These are phyloP conservation scores for Lucinisca nassula DNA, from an alignment of 2,888 invertebrate species.

Conservation along the genomic window DNA sequence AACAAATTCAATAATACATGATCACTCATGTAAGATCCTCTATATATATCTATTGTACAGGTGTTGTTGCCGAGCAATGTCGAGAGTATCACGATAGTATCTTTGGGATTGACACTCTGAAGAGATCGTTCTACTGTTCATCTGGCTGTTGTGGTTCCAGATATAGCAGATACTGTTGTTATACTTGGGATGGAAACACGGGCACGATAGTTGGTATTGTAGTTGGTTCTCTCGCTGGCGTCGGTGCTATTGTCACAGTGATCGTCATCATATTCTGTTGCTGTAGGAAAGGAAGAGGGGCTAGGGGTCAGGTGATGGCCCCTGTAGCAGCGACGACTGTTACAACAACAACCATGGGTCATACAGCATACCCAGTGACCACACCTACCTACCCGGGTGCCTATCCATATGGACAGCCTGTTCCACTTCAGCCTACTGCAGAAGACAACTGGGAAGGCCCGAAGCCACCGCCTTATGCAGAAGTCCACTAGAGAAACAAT, in stretches of 20 bases:
- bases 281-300: conserved; percentile 30
- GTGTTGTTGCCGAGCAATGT: no score
- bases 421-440: not conserved
- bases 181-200: not conserved
- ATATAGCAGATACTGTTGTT: not conserved
- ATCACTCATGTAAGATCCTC: no score
- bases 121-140: no score
- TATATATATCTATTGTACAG: no score
- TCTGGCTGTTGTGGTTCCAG: not conserved
- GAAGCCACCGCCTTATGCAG: not conserved
- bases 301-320: conserved; percentile 42
- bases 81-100: no score
- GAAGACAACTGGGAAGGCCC: not conserved
- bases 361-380: not conserved
- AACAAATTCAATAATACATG: no score
- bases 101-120: no score
- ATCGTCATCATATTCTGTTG: conserved; percentile 48
- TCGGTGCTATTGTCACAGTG: conserved; percentile 19
- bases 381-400: not conserved
- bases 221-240: conserved; percentile 33
- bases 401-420: not conserved
- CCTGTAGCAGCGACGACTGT: not conserved
- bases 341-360: not conserved
- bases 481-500: not conserved
- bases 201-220: conserved; percentile 55